These are phyloP conservation scores for Cricetomys ansorgei DNA, from an alignment of 2,113 vertebrate species.

Conservation along the genomic window DNA sequence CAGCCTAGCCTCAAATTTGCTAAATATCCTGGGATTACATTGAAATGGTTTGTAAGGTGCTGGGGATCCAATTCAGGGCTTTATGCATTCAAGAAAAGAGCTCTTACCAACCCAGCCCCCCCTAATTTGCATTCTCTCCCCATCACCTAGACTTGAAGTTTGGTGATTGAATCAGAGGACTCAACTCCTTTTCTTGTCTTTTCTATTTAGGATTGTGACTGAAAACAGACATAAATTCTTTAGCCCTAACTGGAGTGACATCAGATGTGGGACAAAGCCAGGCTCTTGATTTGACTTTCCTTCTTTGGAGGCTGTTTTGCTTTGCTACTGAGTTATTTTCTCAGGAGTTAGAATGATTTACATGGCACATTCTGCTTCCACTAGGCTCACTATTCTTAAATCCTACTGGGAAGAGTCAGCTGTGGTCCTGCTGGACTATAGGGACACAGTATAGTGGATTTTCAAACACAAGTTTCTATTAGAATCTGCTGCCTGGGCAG, in stretches of 20 bases:
- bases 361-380: not conserved
- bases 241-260: not conserved
- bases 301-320: not conserved
- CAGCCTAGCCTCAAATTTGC: not conserved
- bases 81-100: too few relatives aligned
- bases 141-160: not conserved
- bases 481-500: not conserved
- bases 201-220: not conserved
- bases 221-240: not conserved
- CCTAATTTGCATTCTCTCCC: not conserved
- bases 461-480: not conserved
- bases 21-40: not conserved
- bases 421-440: not conserved
- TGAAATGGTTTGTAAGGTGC: not conserved
- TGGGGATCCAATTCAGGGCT: not conserved
- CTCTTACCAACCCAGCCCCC: not conserved
- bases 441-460: not conserved
- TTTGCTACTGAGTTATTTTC: not conserved
- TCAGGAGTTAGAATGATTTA: not conserved
- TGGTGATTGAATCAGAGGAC: not conserved
- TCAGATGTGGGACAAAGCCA: not conserved
- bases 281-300: not conserved
- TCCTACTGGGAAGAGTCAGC: not conserved
- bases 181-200: not conserved
- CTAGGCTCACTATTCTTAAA: too few relatives aligned